Evolutionary conservation across 1,140 invertebrate genomes (phyloP), one percentile per base, ranked within the genome.

Genomic region (Drosophila biarmipes): DNA sequence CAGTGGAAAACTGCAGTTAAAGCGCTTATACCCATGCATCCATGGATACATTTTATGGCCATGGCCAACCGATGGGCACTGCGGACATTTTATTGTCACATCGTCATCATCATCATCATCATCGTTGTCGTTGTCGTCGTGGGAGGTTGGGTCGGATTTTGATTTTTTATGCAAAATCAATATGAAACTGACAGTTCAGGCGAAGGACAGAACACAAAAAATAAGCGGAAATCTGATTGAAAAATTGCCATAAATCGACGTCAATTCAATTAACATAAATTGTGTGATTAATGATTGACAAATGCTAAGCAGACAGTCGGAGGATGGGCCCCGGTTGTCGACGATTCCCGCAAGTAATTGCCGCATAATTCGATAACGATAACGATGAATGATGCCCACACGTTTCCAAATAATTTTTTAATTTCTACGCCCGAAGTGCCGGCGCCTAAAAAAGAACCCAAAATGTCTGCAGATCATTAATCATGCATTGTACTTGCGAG

Each of bases 191-290:
- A 52, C 72, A 57, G 52, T 56, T 49, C 38, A 27, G 15, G 69
- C 35, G 34, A 19, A 35, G 21, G 17, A 56, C 37, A 24, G 15
- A 24, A 24, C 8, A 19, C n/a, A 48, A 17, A 40, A 48, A 15
- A 62, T 29, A 42, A 49, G 15, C 24, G 35, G 43, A 76, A 77
- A 62, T 76, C 72, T 77, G 57, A 79, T 78, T 73, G 76, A 89
- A 89, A 89, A 86, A 81, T 67, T 64, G 56, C 63, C 80, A 84
- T 87, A 87, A 87, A 89, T 84, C 79, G 84, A 52, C 72, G 84
- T 84, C 84, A 73, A 89, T 76, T 89, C 79, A 87, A 89, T 87
- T 89, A 87, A 84, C 72, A 87, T 87, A 84, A 89, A 87, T 89
- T 77, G 72, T 64, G 75, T 87, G 84, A 87, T 87, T 84, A 82